phyloP scores from a whole-genome alignment of 2,113 vertebrate genomes.

The Pelmatolapia mariae region DNA sequence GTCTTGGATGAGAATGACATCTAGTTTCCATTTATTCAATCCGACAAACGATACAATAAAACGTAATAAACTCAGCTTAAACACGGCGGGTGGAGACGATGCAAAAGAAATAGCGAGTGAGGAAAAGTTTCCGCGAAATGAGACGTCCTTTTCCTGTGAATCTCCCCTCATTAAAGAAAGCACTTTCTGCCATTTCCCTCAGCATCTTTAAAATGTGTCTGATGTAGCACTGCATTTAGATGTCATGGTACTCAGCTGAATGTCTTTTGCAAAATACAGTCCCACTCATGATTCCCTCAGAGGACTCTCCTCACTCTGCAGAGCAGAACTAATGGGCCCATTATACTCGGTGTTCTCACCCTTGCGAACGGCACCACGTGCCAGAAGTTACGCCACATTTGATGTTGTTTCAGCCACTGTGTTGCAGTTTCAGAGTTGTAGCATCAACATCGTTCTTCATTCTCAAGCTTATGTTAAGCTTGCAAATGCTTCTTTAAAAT shows the following conservation, averaged over 20 bases:
- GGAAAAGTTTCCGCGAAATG: not conserved
- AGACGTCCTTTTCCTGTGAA: not conserved
- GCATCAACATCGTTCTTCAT: not conserved
- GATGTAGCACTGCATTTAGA: not conserved
- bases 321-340: not conserved
- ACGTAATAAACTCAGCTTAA: not conserved
- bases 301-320: not conserved
- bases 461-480: not conserved
- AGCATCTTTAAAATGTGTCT: not conserved
- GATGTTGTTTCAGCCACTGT: not conserved
- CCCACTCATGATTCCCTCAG: not conserved
- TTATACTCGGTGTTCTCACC: not conserved
- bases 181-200: not conserved
- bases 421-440: not conserved
- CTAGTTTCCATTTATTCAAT: slow-evolving; percentile 5
- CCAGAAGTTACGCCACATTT: not conserved
- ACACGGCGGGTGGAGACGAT: not conserved
- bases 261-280: not conserved
- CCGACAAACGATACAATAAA: slow-evolving; percentile 1
- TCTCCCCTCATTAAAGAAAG: not conserved
- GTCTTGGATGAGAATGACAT: slow-evolving; percentile 39
- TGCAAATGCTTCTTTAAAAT: not conserved
- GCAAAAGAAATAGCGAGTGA: not conserved
- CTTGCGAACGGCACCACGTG: not conserved
- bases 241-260: not conserved